phyloP scores from a whole-genome alignment of 2,797 vertebrate species.

The Moxostoma hubbsi region DNA sequence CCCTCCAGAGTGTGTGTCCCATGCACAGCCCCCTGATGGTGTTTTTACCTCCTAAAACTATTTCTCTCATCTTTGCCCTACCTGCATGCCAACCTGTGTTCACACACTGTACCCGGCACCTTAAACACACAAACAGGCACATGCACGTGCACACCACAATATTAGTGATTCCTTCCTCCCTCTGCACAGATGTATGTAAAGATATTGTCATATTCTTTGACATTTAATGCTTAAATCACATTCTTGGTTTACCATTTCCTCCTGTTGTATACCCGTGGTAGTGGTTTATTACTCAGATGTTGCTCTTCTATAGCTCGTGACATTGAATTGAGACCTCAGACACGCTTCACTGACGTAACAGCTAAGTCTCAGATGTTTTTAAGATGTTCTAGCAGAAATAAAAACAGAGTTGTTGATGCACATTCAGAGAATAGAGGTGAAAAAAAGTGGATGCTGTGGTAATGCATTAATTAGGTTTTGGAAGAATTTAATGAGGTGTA shows the following conservation, averaged over 20 bases:
- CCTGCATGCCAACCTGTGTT: constrained; percentile 31
- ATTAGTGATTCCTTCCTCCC: constrained; percentile 38
- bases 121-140: background rate
- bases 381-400: too few relatives aligned
- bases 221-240: constrained; percentile 3
- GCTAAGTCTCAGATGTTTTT: too few relatives aligned
- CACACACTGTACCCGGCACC: constrained; percentile 9
- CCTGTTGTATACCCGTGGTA: background rate
- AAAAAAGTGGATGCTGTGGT: too few relatives aligned
- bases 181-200: constrained; percentile 51
- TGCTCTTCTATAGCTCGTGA: background rate
- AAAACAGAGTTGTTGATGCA: too few relatives aligned
- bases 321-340: too few relatives aligned
- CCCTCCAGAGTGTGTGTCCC: constrained; percentile 61
- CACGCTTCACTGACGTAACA: too few relatives aligned
- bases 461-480: too few relatives aligned
- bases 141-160: background rate
- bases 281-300: background rate
- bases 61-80: constrained; percentile 18
- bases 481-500: too few relatives aligned
- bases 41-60: constrained; percentile 24
- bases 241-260: constrained; percentile 2
- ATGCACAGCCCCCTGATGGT: constrained; percentile 1
- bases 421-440: too few relatives aligned
- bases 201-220: background rate